Conservation (phyloP, 2,797 vertebrate genomes). For the Acridotheres tristis region DNA sequence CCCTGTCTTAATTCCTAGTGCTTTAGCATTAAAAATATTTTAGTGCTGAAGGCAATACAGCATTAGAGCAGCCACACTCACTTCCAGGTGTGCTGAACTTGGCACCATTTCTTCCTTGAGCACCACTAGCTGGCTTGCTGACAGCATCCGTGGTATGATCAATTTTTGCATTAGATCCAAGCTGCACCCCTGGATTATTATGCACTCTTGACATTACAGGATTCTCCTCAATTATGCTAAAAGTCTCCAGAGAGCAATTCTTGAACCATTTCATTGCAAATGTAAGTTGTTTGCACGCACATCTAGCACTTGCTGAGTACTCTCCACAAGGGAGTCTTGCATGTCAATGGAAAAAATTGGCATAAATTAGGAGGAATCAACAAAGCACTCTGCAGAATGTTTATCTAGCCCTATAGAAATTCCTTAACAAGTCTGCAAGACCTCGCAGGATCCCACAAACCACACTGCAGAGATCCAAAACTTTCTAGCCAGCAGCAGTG, state of each 20-base stretch:
- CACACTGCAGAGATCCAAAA: neutral
- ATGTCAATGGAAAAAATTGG: neutral
- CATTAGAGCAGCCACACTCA: neutral
- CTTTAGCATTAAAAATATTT: neutral
- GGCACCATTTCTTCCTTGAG: constrained; percentile 7
- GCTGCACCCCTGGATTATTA: constrained; percentile 76
- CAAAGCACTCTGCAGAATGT: constrained; percentile 14
- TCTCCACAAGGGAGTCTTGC: neutral
- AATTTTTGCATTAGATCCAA: constrained; percentile 76
- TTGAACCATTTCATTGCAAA: neutral
- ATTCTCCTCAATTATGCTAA: constrained; percentile 80
- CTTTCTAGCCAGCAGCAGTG: neutral
- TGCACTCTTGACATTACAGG: constrained; percentile 76
- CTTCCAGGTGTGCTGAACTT: constrained; percentile 74
- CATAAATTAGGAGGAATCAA: neutral
- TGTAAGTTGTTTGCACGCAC: neutral
- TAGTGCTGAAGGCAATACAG: neutral
- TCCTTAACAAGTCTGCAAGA: neutral
- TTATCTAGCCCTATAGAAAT: constrained; percentile 44
- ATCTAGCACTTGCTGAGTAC: neutral
- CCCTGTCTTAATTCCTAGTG: neutral
- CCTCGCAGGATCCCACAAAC: constrained; percentile 5
- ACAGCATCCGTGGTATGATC: constrained; percentile 73
- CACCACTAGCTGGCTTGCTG: constrained; percentile 77
- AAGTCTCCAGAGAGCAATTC: neutral